Base-by-base conservation (phyloP, 2,113 vertebrate species). In the Sinocyclocheilus rhinocerous region DNA sequence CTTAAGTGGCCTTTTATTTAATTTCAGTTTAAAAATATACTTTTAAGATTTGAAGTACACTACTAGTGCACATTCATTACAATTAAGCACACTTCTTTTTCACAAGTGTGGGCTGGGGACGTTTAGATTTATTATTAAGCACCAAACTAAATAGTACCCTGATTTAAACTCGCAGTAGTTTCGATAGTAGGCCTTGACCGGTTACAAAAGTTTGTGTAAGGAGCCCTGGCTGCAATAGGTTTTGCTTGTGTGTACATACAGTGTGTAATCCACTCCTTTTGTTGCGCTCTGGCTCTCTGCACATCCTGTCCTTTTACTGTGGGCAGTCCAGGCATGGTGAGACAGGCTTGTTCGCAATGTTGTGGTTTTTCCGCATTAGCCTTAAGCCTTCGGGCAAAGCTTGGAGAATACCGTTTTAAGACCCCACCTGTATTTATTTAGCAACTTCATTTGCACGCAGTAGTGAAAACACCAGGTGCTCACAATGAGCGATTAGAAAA, bases 341-440 rank as follows among this genome's bases (percentile, higher is more conserved):
- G 76, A 15, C 11, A 81, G 70, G 70, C 50, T 45, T 75, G 45
- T 86, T 86, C 67, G 48, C 83, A 76, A 83, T 26, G 22, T 79
- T 87, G 79, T 4, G 76, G 81, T 87, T 81, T 33, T 50, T 33
- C n/a, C 26, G 85, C 84, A 90, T 86, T 89, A 91, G 70, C 33
- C 67, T 61, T 79, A 88, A 90, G 87, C 89, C 86, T 59, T 81
- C 50, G 77, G 81, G 84, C 52, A 76, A 83, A 73, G 81, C 55
- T 79, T 12, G 26, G 39, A 76, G 85, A 78, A 79, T 82, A 33
- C 48, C 39, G 57, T 87, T 75, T 52, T 69, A 61, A 76, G 50
- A 81, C 87, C 85, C 89, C 90, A 88, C 91, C 91, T 89, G 89
- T 88, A 87, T 90, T 92, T 90, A 88, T 87, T 89, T 83, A 89